These are phyloP conservation scores for Trypoxylon attenuatum DNA, from an alignment of 2,888 invertebrate genomes.

Conservation along the genomic window DNA sequence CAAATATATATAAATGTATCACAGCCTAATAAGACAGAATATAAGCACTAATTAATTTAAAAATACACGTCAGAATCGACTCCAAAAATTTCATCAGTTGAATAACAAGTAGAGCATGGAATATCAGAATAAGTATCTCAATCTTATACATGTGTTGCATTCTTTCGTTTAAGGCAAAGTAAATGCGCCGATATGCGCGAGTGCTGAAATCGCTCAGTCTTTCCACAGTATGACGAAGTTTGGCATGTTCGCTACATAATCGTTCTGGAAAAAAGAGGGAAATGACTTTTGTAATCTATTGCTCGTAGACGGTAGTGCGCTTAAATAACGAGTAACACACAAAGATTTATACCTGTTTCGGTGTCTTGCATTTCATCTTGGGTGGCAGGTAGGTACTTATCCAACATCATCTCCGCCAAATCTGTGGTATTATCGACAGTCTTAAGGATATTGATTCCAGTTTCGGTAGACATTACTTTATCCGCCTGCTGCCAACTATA, in stretches of 20 bases:
- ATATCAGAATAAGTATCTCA: slow-evolving; percentile 63
- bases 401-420: slow-evolving; percentile 83
- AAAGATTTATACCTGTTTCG: slow-evolving; percentile 55
- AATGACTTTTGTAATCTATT: not conserved
- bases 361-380: slow-evolving; percentile 76
- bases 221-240: slow-evolving; percentile 66
- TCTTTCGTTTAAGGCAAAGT: slow-evolving; percentile 60
- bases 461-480: slow-evolving; percentile 81
- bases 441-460: slow-evolving; percentile 82
- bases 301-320: too few relatives aligned
- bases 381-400: slow-evolving; percentile 82
- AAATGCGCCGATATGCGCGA: slow-evolving; percentile 62
- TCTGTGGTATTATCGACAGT: slow-evolving; percentile 82
- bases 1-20: slow-evolving; percentile 11
- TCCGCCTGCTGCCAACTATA: slow-evolving; percentile 85
- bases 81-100: slow-evolving; percentile 60
- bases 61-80: slow-evolving; percentile 48
- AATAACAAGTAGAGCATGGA: slow-evolving; percentile 60
- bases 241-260: slow-evolving; percentile 63
- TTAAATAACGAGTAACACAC: not conserved
- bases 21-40: slow-evolving; percentile 9
- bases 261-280: slow-evolving; percentile 45
- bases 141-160: slow-evolving; percentile 67
- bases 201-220: slow-evolving; percentile 64
- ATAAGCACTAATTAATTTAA: slow-evolving; percentile 51